Evolutionary conservation across 2,888 invertebrate species (phyloP), one percentile per base, ranked within the genome.

Genomic region (Spicauda simplicius): DNA sequence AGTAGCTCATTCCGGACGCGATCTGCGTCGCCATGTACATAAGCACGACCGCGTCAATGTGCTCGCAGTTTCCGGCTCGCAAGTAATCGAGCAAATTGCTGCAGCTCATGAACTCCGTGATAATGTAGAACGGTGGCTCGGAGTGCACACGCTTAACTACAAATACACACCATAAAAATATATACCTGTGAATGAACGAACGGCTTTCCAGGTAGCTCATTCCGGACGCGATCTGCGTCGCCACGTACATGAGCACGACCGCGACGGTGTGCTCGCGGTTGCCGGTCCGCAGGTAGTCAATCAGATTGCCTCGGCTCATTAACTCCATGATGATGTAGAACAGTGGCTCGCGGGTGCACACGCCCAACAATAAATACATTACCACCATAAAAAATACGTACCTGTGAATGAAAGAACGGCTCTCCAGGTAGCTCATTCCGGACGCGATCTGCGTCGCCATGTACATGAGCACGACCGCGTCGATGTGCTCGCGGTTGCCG

Each of bases 21-120:
- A 99, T 99, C 94, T 99, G 99, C n/a, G 99, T 99, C 59, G 99
- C 99, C 96, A 99, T 99, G 88, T 99, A 98, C 95, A 99, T 97
- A 70, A 99, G 95, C 30, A 98, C 98, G 4, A 99, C 98, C 12
- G 99, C 99, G 77, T 98, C 98, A 60, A 99, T 96, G 81, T 97
- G 96, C 75, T 97, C 96, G 77, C 97, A 96, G 82, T 96, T 97
- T 74, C 96, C 97, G 72, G 97, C 97, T 64, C 99, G 95, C 75
- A 99, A 93, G 88, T 98, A 99, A 91, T 99, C 99, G 69, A 99
- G 94, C 74, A 99, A 94, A 91, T 99, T 99, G 65, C 99, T 99
- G 79, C 98, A 97, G 80, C 97, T 97, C 99, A 99, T 99, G 90
- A 99, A 99, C 94, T 99, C 99, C 16, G 99, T 99, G 81, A 99